Conservation (phyloP, 2,888 invertebrate genomes). For the Eristalis arbustorum region DNA sequence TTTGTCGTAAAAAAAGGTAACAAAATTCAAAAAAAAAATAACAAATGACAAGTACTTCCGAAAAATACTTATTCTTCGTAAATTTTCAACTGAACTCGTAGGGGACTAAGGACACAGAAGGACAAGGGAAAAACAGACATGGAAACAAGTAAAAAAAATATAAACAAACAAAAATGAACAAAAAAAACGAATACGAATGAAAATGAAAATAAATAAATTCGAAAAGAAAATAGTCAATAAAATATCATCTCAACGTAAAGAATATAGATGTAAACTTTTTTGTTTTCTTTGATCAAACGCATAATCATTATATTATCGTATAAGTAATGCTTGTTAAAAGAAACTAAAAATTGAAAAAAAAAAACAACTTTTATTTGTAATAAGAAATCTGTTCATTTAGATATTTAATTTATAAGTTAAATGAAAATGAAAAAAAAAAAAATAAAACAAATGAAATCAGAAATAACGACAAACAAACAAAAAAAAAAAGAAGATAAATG, state of each 20-base stretch:
- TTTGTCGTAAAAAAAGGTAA: not conserved
- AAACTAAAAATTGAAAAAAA: conserved; percentile 40
- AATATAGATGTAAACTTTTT: conserved; percentile 65
- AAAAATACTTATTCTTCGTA: conserved; percentile 2
- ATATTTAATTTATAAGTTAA: conserved; percentile 42
- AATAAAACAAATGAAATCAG: conserved; percentile 34
- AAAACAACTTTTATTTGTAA: conserved; percentile 12
- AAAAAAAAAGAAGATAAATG: conserved; percentile 43
- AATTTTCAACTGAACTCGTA: conserved; percentile 63
- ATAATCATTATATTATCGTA: conserved; percentile 67
- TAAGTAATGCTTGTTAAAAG: conserved; percentile 59
- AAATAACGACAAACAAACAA: conserved; percentile 46
- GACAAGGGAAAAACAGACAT: conserved; percentile 52
- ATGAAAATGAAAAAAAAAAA: conserved; percentile 36
- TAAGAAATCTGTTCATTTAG: conserved; percentile 24
- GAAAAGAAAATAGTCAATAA: conserved; percentile 6
- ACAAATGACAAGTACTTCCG: conserved; percentile 8
- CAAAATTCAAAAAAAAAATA: not conserved
- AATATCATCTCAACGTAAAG: conserved; percentile 49
- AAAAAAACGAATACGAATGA: conserved; percentile 1
- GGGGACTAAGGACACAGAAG: conserved; percentile 56
- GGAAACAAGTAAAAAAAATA: not conserved
- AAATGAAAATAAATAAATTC: conserved; percentile 33
- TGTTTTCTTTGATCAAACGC: conserved; percentile 57
- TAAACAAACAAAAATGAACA: conserved; percentile 8